Conservation (phyloP, 2,888 invertebrate species). For the Cephus pulcher region DNA sequence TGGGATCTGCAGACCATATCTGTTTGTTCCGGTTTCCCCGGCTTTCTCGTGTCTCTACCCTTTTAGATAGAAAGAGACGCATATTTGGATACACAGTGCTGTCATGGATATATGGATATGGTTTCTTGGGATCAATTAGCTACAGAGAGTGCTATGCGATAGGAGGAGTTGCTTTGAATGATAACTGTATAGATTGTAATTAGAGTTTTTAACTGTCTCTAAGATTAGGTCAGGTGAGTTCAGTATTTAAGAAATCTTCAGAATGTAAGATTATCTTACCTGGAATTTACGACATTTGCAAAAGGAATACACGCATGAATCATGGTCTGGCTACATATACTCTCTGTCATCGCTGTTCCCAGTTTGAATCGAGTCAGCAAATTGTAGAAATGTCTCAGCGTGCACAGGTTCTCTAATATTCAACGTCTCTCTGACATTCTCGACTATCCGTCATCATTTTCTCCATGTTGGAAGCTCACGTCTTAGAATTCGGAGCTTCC, state of each 20-base stretch:
- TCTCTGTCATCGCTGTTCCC: not conserved
- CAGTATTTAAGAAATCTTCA: not conserved
- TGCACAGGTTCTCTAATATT: not conserved
- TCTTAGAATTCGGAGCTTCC: not conserved
- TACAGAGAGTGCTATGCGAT: not conserved
- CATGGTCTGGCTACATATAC: not conserved
- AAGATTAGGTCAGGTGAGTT: not conserved
- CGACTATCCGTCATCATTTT: not conserved
- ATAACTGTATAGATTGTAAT: not conserved
- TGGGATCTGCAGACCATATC: not conserved
- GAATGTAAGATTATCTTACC: not conserved
- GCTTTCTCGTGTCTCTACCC: not conserved
- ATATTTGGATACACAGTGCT: not conserved
- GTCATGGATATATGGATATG: not conserved
- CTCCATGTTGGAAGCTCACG: not conserved
- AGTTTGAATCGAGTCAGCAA: not conserved
- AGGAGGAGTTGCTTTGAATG: not conserved
- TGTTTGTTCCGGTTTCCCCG: not conserved
- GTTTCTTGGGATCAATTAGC: not conserved
- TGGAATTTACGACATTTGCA: not conserved
- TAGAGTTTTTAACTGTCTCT: not conserved
- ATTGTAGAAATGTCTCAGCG: not conserved
- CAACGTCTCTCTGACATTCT: not conserved
- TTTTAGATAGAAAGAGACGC: not conserved
- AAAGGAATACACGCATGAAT: not conserved